Conservation (phyloP, 2,113 vertebrate genomes). For the Sturnira hondurensis region DNA sequence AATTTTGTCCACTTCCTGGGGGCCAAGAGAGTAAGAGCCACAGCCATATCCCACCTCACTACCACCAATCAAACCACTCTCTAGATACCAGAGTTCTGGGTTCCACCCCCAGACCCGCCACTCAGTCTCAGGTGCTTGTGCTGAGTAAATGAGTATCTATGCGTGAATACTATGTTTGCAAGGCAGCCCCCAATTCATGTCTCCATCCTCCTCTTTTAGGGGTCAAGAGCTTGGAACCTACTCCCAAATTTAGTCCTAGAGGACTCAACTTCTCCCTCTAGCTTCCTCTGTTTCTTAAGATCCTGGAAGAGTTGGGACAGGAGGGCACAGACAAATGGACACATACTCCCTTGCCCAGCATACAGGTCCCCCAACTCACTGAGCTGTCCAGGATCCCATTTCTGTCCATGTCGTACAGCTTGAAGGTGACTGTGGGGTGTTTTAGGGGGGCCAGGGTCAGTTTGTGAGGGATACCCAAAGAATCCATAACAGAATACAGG, state of each 20-base stretch:
- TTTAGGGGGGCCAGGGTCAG: conserved; percentile 39
- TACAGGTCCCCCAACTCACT: conserved; percentile 79
- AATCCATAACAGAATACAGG: conserved; percentile 41
- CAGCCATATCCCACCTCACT: not conserved
- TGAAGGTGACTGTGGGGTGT: conserved; percentile 87
- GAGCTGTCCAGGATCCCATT: conserved; percentile 93
- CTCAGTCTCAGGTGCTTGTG: conserved; percentile 10
- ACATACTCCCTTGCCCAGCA: conserved; percentile 38
- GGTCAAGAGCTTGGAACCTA: conserved; percentile 5
- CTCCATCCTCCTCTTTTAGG: not conserved
- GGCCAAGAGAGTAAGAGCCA: conserved; percentile 24
- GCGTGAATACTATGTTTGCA: not conserved
- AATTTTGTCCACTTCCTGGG: conserved; percentile 91
- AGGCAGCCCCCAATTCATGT: not conserved
- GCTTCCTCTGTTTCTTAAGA: conserved; percentile 20
- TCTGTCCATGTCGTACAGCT: conserved; percentile 92
- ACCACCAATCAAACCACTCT: not conserved
- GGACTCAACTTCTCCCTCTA: not conserved
- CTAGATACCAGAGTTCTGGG: not conserved
- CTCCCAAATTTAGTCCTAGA: not conserved
- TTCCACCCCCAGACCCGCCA: not conserved
- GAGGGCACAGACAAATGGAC: conserved; percentile 5
- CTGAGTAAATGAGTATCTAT: not conserved
- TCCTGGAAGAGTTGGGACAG: not conserved
- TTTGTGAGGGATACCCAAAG: conserved; percentile 50